Base-by-base conservation (phyloP, 1,140 invertebrate genomes). In the Dufourea novaeangliae region DNA sequence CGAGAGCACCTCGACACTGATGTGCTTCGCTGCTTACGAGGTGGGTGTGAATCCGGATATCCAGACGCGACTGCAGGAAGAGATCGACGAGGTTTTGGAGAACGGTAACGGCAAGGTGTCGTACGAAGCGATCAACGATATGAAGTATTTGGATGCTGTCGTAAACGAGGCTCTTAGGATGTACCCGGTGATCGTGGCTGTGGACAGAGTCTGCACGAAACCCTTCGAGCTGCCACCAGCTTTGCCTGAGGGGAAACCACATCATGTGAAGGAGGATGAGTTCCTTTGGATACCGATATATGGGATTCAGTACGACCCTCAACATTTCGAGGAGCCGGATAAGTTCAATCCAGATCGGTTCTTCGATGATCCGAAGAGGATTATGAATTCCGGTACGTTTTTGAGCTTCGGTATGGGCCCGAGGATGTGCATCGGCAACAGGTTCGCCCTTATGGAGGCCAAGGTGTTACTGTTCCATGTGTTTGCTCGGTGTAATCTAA, bases 401-500 rank as follows among this genome's bases (percentile, higher is more conserved):
- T 37, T 93, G 6, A 87, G 91, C 0, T 93, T 93, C 44, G 80
- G 92, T 0, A 25, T 91, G 8, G 93, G 93, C 5, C 92, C 91
- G 0, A 87, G 93, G 32, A 90, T 82, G 57, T 93, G 93, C 72
- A 92, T 93, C 32, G 93, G 90, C 80, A 88, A 88, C 6, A 83
- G 90, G 44, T 95, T 95, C 90, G 94, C 95, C 5, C 70, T 94
- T 64, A 72, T 94, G 79, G 94, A 95, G 85, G 89, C 93, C 25
- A 93, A 93, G 78, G 87, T 90, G 2, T 78, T 93, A 57, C 22
- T 93, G 1, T 92, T 91, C 50, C 86, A 93, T 50, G 78, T 96
- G 0, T 85, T 96, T 25, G 88, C 93, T 0, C 89, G 91, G 1
- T 96, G 94, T 83, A 88, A 91, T 20, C 82, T 96, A 3, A 90